Evolutionary conservation across 2,888 invertebrate species (phyloP), one percentile per base, ranked within the genome.

Genomic region (Pristionchus fissidentatus): DNA sequence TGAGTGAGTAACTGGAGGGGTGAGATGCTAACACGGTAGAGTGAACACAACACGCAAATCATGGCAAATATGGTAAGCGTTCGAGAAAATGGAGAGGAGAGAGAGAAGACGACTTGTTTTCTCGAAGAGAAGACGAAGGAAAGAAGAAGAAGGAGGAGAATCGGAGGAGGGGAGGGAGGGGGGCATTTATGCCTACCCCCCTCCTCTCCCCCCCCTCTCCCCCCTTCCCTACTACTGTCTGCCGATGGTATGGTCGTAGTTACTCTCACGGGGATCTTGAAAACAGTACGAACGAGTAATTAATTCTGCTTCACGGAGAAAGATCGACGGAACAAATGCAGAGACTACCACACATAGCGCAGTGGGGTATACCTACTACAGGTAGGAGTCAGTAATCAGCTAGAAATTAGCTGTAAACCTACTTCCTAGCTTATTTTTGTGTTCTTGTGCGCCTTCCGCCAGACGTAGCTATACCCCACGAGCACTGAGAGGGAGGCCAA

Each of bases 211-310:
- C 62, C 19, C 35, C n/a, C 35, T 35, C 62, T 62, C 62, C 35
- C 62, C 35, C 62, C 62, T 35, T 22, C 35, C 62, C 62, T 19
- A 4, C 62, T 62, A n/a, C n/a, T n/a, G n/a, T 62, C 62, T 32
- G 62, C 35, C 62, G 62, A 62, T 62, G 62, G n/a, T n/a, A n/a
- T n/a, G n/a, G n/a, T n/a, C n/a, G n/a, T 35, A 62, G 62, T 35
- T 35, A 35, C 62, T 62, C 62, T 62, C 62, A 62, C 62, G 62
- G 62, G 22, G 32, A 62, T 62, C 62, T 32, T 32, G 62, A 62
- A 62, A 62, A 62, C 62, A 62, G 62, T 32, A 62, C 32, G 62
- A 62, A 35, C 10, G 32, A 62, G 62, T 62, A 62, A 62, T 62
- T 62, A 62, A 62, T 62, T 62, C 62, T 57, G 26, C 57, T 57